Conservation (phyloP, 2,797 vertebrate genomes). For the Vipera ursinii region DNA sequence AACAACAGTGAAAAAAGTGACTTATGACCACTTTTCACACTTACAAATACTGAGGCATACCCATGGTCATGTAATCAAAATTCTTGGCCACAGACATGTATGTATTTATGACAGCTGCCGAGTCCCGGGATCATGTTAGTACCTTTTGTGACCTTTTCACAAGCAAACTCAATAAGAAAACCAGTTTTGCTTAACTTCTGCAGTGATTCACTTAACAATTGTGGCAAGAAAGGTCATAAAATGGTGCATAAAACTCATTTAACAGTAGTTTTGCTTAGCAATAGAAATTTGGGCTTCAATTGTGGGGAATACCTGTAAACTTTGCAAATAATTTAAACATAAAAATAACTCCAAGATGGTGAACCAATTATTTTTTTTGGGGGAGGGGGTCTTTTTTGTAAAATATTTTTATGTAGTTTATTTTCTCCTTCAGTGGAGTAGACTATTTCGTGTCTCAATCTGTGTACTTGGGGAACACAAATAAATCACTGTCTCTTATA, state of each 20-base stretch:
- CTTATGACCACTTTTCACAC: background rate
- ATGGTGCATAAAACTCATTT: too few relatives aligned
- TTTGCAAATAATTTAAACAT: background rate
- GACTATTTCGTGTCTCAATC: background rate
- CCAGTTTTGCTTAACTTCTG: background rate
- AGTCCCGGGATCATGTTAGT: too few relatives aligned
- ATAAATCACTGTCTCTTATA: background rate
- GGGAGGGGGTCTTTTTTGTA: background rate
- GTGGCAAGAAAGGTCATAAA: background rate
- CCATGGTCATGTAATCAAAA: background rate
- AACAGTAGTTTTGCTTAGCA: too few relatives aligned
- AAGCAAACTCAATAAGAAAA: background rate
- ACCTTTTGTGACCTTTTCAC: background rate
- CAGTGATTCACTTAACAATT: background rate
- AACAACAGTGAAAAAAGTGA: background rate
- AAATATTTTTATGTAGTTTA: background rate
- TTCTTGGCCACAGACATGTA: background rate
- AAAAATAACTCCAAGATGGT: background rate
- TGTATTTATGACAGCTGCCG: background rate
- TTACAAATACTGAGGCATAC: background rate
- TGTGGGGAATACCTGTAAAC: background rate
- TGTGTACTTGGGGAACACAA: background rate
- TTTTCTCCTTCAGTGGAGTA: background rate
- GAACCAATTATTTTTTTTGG: too few relatives aligned
- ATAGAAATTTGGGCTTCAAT: too few relatives aligned